phyloP scores from a whole-genome alignment of 2,888 invertebrate genomes.

The Spisula solida region DNA sequence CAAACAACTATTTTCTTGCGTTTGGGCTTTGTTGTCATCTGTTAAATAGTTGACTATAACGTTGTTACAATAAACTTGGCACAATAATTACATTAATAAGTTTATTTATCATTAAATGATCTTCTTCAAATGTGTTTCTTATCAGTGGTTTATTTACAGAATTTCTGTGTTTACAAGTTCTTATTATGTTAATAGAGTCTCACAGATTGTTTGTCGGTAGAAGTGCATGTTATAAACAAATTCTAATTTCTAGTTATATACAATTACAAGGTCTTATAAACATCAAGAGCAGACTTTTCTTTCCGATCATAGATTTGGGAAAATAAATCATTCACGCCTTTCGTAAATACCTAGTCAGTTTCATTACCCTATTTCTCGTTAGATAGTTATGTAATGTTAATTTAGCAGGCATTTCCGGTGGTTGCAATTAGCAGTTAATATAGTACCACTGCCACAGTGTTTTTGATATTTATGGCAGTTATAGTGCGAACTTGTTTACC shows the following conservation, averaged over 20 bases:
- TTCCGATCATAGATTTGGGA: not conserved
- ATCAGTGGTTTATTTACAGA: not conserved
- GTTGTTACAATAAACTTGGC: too few relatives aligned
- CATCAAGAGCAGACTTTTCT: not conserved
- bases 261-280: not conserved
- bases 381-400: not conserved
- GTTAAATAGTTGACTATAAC: too few relatives aligned
- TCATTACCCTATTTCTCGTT: not conserved
- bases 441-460: too few relatives aligned
- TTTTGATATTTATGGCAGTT: too few relatives aligned
- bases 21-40: too few relatives aligned
- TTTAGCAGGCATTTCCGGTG: not conserved
- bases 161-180: slow-evolving; percentile 1
- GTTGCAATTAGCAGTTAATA: not conserved
- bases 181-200: not conserved
- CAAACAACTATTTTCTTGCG: too few relatives aligned
- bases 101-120: too few relatives aligned
- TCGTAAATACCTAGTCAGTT: not conserved
- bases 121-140: too few relatives aligned
- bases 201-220: not conserved
- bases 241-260: not conserved
- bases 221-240: not conserved
- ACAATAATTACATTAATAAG: too few relatives aligned
- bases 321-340: not conserved
- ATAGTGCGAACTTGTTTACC: too few relatives aligned